Evolutionary conservation across 2,113 vertebrate genomes (phyloP).

Genomic region (Chlorodrepanis virens): DNA sequence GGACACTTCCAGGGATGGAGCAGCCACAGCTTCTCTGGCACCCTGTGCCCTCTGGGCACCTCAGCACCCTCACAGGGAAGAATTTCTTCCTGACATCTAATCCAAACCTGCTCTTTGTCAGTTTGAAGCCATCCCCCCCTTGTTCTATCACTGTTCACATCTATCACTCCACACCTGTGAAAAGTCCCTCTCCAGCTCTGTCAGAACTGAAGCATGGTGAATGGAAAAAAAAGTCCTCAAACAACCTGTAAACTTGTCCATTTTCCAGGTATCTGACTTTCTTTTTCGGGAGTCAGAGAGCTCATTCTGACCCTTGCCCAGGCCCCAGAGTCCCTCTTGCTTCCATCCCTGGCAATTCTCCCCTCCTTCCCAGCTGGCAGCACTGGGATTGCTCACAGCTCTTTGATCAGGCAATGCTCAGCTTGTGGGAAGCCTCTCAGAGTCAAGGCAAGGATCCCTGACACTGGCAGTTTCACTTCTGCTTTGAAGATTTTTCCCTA

Average conservation of each 20-base stretch:
- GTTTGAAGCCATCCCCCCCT: background rate
- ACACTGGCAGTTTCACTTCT: background rate
- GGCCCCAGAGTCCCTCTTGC: background rate
- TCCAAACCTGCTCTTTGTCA: background rate
- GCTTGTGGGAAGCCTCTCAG: background rate
- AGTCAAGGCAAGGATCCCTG: background rate
- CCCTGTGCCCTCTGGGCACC: background rate
- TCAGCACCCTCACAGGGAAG: accelerated
- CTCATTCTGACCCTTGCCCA: background rate
- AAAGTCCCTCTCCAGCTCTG: background rate
- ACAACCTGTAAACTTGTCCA: background rate
- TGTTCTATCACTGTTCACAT: background rate
- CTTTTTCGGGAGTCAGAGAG: background rate
- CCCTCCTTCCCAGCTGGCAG: background rate
- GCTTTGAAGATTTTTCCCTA: background rate
- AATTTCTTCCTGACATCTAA: background rate
- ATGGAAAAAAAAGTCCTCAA: background rate
- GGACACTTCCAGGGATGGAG: background rate
- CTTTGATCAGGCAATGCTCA: background rate
- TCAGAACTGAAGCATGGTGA: background rate
- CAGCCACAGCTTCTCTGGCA: background rate
- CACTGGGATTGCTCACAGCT: background rate
- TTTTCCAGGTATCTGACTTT: background rate
- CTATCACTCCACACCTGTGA: background rate
- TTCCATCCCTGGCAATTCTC: background rate